phyloP scores from a whole-genome alignment of 2,888 invertebrate genomes.

The Halictus quadricinctus region DNA sequence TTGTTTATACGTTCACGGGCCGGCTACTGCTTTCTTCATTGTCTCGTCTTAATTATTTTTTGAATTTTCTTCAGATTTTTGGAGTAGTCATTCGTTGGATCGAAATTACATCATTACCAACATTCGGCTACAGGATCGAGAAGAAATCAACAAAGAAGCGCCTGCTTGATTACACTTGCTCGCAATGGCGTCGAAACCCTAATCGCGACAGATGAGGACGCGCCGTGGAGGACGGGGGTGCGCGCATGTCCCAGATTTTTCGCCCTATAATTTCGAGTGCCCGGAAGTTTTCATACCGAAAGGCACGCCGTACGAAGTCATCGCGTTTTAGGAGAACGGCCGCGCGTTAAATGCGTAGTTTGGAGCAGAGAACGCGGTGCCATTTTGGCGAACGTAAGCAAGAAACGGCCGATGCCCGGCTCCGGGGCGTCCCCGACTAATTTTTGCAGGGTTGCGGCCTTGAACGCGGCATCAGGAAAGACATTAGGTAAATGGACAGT shows the following conservation, averaged over 20 bases:
- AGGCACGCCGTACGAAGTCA: not conserved
- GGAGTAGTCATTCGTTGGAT: too few species aligned
- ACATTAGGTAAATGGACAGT: slow-evolving; percentile 44
- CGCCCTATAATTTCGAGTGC: not conserved
- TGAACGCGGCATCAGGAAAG: slow-evolving; percentile 2
- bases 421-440: slow-evolving; percentile 6
- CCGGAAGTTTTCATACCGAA: not conserved
- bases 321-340: not conserved
- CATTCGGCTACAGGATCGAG: not conserved
- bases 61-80: too few species aligned
- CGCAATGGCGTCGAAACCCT: not conserved
- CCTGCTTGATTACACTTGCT: not conserved
- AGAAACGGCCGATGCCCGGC: not conserved
- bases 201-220: not conserved
- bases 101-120: not conserved
- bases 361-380: not conserved
- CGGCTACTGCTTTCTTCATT: not conserved
- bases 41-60: not conserved
- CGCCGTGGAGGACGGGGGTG: not conserved
- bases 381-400: slow-evolving; percentile 23
- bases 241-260: not conserved
- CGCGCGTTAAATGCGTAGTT: not conserved
- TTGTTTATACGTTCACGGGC: not conserved
- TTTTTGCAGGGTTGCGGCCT: slow-evolving; percentile 6
- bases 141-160: not conserved